These are phyloP conservation scores for Eupithecia dodoneata DNA, from an alignment of 2,888 invertebrate genomes.

Conservation along the genomic window DNA sequence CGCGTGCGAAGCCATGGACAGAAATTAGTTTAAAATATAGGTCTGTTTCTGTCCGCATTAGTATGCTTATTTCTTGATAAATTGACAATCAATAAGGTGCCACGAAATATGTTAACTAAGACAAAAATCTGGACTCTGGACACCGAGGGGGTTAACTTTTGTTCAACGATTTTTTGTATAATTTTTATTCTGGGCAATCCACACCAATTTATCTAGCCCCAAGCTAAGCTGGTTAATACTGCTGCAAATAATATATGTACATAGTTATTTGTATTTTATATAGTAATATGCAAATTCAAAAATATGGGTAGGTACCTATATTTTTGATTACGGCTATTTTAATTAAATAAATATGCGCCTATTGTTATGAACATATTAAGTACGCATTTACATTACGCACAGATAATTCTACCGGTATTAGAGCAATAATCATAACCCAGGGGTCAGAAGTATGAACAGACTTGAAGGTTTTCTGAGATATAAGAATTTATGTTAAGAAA, in stretches of 20 bases:
- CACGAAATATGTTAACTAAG: neutral
- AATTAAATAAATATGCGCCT: constrained; percentile 31
- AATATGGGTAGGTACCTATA: neutral
- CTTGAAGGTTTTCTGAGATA: neutral
- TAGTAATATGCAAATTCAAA: neutral
- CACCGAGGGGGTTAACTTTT: neutral
- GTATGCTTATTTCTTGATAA: too few relatives aligned
- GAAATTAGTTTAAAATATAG: neutral
- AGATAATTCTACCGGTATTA: constrained; percentile 32
- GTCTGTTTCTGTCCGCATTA: too few relatives aligned
- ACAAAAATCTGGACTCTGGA: too few relatives aligned
- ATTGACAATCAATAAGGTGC: neutral
- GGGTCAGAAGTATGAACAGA: neutral
- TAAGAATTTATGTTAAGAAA: neutral
- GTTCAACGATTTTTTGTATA: neutral
- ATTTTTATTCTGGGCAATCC: too few relatives aligned
- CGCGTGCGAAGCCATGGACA: too few relatives aligned
- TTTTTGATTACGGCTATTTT: constrained; percentile 8
- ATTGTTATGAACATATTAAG: constrained; percentile 34
- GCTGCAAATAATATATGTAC: neutral
- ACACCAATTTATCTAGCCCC: too few relatives aligned
- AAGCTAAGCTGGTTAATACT: too few relatives aligned
- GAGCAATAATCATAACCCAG: constrained; percentile 2
- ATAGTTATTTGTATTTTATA: neutral
- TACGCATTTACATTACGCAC: constrained; percentile 29